These are phyloP conservation scores for Pterocles burchelli DNA, from an alignment of 2,113 vertebrate genomes.

Conservation along the genomic window DNA sequence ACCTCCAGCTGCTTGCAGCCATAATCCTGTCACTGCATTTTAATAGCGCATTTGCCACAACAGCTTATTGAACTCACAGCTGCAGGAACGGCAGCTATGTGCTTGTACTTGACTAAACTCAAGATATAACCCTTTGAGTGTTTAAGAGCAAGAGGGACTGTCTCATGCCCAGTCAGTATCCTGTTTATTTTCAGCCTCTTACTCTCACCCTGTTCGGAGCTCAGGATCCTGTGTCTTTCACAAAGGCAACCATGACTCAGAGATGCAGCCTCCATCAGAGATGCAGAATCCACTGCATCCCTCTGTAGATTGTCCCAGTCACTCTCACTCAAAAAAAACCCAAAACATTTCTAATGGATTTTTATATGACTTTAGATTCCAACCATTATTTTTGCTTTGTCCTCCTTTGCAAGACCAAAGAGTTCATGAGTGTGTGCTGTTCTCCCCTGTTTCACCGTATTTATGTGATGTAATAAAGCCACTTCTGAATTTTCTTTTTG, in stretches of 20 bases:
- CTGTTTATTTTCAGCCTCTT: background rate
- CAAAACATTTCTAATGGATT: background rate
- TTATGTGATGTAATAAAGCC: background rate
- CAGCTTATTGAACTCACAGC: background rate
- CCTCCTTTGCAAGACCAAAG: background rate
- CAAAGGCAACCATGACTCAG: background rate
- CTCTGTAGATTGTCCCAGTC: background rate
- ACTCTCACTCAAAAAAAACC: background rate
- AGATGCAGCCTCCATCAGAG: background rate
- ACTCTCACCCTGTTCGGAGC: background rate
- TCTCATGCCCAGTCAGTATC: background rate
- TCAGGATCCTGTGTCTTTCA: background rate
- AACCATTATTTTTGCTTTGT: background rate
- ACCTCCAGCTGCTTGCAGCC: background rate
- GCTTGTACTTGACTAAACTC: background rate
- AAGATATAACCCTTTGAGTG: fast-evolving
- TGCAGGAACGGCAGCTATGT: background rate
- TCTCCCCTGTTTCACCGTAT: background rate
- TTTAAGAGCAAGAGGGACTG: background rate
- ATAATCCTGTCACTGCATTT: background rate
- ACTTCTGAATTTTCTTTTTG: background rate
- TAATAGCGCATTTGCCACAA: background rate
- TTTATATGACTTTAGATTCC: background rate
- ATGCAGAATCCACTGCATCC: background rate
- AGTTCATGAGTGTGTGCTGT: background rate